These are phyloP conservation scores for Quiscalus mexicanus DNA, from an alignment of 2,113 vertebrate genomes.

Conservation along the genomic window DNA sequence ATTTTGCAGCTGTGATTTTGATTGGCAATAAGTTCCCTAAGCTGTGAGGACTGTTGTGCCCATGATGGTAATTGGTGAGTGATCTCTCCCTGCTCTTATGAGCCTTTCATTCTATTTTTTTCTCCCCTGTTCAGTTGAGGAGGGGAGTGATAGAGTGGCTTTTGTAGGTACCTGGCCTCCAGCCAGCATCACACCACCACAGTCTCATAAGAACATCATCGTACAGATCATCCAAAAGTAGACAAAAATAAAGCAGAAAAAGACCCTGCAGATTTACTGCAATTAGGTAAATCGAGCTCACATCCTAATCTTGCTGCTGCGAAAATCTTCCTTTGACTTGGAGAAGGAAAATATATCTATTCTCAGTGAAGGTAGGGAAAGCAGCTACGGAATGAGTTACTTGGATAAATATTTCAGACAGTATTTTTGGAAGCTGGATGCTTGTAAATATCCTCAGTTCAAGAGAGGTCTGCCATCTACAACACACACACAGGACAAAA, in stretches of 20 bases:
- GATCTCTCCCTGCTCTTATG: neutral
- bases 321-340: neutral
- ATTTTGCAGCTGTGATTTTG: neutral
- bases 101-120: neutral
- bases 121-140: neutral
- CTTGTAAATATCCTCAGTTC: neutral
- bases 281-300: neutral
- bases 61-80: neutral
- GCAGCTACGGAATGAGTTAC: neutral
- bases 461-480: neutral
- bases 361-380: neutral
- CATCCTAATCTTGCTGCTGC: neutral
- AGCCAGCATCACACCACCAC: neutral
- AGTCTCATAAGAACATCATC: neutral
- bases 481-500: neutral
- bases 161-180: neutral
- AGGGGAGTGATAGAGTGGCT: neutral
- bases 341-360: neutral
- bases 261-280: neutral
- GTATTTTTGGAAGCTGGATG: neutral
- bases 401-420: neutral
- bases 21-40: neutral
- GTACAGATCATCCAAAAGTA: neutral
- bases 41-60: neutral
- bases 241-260: neutral